Percentiles rank a stretch among this genome's conserved stretches.
Conservation (phyloP, 2,888 invertebrate species). For the Calliopum simillimum region DNA sequence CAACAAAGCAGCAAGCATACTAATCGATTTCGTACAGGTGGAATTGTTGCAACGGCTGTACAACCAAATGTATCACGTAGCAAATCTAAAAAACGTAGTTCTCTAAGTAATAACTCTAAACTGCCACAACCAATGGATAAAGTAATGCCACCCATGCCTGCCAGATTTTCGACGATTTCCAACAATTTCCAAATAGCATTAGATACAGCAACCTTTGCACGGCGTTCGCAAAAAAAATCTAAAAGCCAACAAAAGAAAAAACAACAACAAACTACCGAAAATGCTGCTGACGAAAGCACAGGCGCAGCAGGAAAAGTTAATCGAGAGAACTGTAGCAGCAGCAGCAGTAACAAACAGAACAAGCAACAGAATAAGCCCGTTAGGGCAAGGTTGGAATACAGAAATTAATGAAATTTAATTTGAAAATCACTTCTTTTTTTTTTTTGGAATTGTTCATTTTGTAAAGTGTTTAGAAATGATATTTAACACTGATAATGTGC, state of each 20-base stretch:
- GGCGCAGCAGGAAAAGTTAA: not conserved
- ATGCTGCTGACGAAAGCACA: too few species aligned
- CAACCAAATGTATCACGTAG: constrained; percentile 45
- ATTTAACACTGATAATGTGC: too few species aligned
- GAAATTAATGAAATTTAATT: constrained; percentile 4
- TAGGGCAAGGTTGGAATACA: not conserved
- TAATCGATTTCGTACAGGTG: constrained; percentile 72
- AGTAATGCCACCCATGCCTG: too few species aligned
- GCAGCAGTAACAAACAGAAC: too few species aligned
- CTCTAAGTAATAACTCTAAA: too few species aligned
- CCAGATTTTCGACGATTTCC: too few species aligned
- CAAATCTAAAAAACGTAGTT: too few species aligned
- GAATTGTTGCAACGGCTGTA: constrained; percentile 72
- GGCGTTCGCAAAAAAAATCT: too few species aligned
- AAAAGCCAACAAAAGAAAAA: too few species aligned
- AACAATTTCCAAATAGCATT: not conserved
- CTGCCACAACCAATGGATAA: too few species aligned
- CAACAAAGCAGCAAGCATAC: constrained; percentile 38
- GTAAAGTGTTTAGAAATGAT: too few species aligned
- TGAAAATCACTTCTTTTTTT: constrained; percentile 34
- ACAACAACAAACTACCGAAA: too few species aligned
- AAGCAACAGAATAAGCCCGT: constrained; percentile 26
- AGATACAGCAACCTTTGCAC: constrained; percentile 12
- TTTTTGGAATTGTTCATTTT: not conserved
- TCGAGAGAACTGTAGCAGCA: not conserved